These are phyloP conservation scores for Mizuhopecten yessoensis DNA, from an alignment of 1,140 invertebrate genomes.

Conservation along the genomic window DNA sequence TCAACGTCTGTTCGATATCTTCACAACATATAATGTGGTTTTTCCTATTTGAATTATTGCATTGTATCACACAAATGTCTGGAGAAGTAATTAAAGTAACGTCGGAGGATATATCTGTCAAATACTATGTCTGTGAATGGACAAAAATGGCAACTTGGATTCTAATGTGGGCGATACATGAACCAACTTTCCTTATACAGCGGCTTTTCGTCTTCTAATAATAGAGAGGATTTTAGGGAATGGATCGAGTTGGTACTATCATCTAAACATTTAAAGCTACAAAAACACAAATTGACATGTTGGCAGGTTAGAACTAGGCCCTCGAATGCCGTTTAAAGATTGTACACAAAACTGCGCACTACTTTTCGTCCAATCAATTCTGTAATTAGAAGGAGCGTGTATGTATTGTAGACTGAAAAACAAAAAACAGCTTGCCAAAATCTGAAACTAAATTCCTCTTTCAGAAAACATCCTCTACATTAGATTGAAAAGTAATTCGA, in stretches of 20 bases:
- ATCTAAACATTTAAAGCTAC: neutral
- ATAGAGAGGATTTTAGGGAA: neutral
- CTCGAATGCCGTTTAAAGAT: neutral
- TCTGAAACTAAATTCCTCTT: neutral
- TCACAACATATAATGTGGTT: neutral
- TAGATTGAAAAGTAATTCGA: neutral
- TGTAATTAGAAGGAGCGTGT: neutral
- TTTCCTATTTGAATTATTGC: neutral
- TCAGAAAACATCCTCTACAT: neutral
- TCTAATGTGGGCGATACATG: neutral
- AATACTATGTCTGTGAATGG: neutral
- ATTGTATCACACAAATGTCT: neutral
- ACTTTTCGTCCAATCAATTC: neutral
- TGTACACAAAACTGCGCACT: neutral
- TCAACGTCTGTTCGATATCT: neutral
- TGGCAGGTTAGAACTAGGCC: slow-evolving; percentile 1
- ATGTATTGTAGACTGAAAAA: neutral
- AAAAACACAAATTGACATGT: neutral
- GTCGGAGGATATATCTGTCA: neutral
- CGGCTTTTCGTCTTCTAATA: neutral
- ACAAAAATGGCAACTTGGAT: neutral
- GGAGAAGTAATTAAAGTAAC: neutral
- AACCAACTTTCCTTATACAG: neutral
- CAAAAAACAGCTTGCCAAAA: neutral
- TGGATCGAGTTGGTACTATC: neutral